Evolutionary conservation across 1,140 invertebrate genomes (phyloP).

Genomic region (Dendroctonus ponderosae): DNA sequence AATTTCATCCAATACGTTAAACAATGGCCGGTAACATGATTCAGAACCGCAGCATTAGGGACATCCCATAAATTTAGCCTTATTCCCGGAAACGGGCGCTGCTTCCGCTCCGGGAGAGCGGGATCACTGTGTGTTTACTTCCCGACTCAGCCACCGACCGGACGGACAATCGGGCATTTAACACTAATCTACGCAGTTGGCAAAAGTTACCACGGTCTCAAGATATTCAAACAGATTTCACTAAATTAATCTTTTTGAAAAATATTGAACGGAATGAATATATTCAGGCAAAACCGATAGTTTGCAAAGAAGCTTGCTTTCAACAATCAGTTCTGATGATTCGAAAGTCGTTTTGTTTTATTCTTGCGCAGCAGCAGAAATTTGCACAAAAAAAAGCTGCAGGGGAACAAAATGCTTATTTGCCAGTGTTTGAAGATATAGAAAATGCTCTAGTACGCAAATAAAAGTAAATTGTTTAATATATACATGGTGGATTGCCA

Average conservation of each 20-base stretch:
- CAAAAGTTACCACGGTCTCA: conserved; percentile 3
- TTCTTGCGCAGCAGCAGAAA: background rate
- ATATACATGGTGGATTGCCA: no score
- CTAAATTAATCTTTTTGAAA: background rate
- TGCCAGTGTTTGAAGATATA: no score
- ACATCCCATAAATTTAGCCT: conserved; percentile 27
- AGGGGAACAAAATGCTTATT: no score
- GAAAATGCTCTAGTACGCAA: no score
- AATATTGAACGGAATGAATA: no score
- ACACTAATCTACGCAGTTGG: conserved; percentile 14
- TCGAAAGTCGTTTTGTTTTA: background rate
- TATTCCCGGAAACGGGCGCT: conserved; percentile 29
- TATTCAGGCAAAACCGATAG: background rate
- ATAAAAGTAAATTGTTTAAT: no score
- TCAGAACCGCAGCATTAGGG: conserved; percentile 29
- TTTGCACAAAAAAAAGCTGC: background rate
- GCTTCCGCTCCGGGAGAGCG: conserved; percentile 27
- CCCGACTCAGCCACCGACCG: conserved; percentile 12
- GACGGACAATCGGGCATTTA: conserved; percentile 27
- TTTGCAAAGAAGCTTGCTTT: background rate
- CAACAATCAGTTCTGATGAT: background rate
- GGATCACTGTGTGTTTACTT: conserved; percentile 30
- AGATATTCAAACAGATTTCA: background rate
- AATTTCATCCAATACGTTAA: conserved; percentile 29
- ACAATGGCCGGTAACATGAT: conserved; percentile 32